Conservation (phyloP, 2,797 vertebrate species). For the Mormyrus hasselquistii region DNA sequence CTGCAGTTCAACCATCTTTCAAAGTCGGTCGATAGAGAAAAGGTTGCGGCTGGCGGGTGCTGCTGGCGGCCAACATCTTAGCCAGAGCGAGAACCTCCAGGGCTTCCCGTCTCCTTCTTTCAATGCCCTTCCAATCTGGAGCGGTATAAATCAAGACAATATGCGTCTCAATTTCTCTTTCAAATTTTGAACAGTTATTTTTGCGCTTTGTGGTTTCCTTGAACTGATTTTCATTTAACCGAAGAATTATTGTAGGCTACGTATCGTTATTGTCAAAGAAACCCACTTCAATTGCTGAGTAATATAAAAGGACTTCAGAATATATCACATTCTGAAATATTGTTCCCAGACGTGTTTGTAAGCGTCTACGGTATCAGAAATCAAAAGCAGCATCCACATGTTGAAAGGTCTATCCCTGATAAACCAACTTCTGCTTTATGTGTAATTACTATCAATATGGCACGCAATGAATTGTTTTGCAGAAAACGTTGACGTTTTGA, state of each 20-base stretch:
- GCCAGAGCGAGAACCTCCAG: slow-evolving; percentile 71
- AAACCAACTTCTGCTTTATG: neutral
- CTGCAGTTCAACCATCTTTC: neutral
- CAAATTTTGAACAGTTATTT: neutral
- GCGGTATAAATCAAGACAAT: neutral
- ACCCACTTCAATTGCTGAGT: neutral
- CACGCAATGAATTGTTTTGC: neutral
- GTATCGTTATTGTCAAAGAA: neutral
- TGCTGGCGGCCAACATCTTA: slow-evolving; percentile 64
- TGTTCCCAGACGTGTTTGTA: neutral
- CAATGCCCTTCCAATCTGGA: slow-evolving; percentile 23
- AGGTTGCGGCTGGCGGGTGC: slow-evolving; percentile 58
- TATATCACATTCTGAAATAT: neutral
- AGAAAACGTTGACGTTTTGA: neutral
- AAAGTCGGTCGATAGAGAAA: slow-evolving; percentile 44
- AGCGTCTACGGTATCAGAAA: neutral
- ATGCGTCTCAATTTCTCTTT: neutral
- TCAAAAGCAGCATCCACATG: neutral
- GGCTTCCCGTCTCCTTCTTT: slow-evolving; percentile 49
- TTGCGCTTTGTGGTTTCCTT: neutral
- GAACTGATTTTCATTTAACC: neutral
- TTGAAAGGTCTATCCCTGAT: neutral
- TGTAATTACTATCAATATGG: neutral
- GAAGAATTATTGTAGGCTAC: neutral
- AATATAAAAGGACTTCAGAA: neutral